Conservation (phyloP, 2,113 vertebrate species). For the Psilopogon haemacephalus region DNA sequence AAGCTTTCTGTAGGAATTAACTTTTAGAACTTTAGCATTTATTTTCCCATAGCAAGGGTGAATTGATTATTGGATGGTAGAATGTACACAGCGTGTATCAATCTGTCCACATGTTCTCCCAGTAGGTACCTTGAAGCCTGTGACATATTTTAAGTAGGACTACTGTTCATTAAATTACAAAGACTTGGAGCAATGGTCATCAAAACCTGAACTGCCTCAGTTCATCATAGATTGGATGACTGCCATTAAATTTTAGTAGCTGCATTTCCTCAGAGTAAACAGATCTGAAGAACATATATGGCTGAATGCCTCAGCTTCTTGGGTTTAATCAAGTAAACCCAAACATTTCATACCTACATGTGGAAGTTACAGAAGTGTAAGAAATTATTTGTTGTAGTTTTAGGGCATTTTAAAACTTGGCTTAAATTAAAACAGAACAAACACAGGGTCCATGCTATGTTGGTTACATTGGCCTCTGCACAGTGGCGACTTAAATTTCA, state of each 20-base stretch:
- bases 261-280: slow-evolving; percentile 26
- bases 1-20: slow-evolving; percentile 74
- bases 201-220: slow-evolving; percentile 67
- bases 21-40: slow-evolving; percentile 71
- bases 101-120: slow-evolving; percentile 71
- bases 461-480: not conserved
- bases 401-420: too few species aligned
- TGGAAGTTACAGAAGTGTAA: slow-evolving; percentile 18
- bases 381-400: not conserved
- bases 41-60: slow-evolving; percentile 78
- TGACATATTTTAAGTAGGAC: slow-evolving; percentile 75
- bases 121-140: slow-evolving; percentile 64
- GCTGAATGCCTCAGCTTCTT: slow-evolving; percentile 42
- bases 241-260: slow-evolving; percentile 32
- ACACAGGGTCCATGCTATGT: not conserved
- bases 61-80: slow-evolving; percentile 76
- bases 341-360: not conserved
- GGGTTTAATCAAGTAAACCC: slow-evolving; percentile 20
- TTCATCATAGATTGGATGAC: slow-evolving; percentile 68
- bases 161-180: slow-evolving; percentile 77
- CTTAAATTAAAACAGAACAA: not conserved
- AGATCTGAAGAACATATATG: slow-evolving; percentile 28
- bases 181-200: slow-evolving; percentile 73
- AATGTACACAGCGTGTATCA: slow-evolving; percentile 77
- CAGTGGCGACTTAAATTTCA: not conserved